Percentiles rank a stretch among this genome's conserved stretches.
These are phyloP conservation scores for Trissolcus basalis DNA, from an alignment of 1,140 invertebrate species.

Conservation along the genomic window DNA sequence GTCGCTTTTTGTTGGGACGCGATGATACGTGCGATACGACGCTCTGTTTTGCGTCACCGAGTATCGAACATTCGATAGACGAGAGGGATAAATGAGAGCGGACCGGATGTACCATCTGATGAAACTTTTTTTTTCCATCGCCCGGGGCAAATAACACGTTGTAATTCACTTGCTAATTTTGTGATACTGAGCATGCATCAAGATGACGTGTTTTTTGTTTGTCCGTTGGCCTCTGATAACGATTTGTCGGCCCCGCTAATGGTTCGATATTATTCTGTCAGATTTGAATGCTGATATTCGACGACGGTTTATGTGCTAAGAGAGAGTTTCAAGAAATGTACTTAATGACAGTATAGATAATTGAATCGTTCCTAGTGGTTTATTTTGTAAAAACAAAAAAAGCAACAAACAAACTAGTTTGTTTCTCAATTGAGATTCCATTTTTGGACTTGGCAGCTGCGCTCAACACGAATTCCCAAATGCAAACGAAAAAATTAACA, in stretches of 20 bases:
- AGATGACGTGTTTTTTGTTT: not conserved
- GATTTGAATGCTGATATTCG: conserved; percentile 29
- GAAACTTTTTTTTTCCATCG: conserved; percentile 32
- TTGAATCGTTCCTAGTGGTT: too few relatives aligned
- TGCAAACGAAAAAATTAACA: conserved; percentile 6
- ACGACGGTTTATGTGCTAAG: too few relatives aligned
- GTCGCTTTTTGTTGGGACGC: conserved; percentile 24
- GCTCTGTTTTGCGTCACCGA: conserved; percentile 46
- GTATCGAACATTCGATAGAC: conserved; percentile 52
- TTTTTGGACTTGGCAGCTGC: too few relatives aligned
- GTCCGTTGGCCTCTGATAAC: conserved; percentile 2
- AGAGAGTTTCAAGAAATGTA: too few relatives aligned
- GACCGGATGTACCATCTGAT: conserved; percentile 22
- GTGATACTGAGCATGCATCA: conserved; percentile 16
- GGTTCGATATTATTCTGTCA: conserved; percentile 25
- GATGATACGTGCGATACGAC: conserved; percentile 49
- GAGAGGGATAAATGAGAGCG: too few relatives aligned
- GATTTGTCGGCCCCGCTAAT: conserved; percentile 36
- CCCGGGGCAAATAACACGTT: conserved; percentile 30
- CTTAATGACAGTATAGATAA: too few relatives aligned
- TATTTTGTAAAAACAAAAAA: too few relatives aligned
- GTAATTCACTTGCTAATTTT: conserved; percentile 54
- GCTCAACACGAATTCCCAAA: too few relatives aligned
- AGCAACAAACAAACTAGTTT: too few relatives aligned
- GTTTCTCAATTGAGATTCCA: too few relatives aligned